Evolutionary conservation across 2,113 vertebrate genomes (phyloP).

Genomic region (Tricholaema leucomelas): DNA sequence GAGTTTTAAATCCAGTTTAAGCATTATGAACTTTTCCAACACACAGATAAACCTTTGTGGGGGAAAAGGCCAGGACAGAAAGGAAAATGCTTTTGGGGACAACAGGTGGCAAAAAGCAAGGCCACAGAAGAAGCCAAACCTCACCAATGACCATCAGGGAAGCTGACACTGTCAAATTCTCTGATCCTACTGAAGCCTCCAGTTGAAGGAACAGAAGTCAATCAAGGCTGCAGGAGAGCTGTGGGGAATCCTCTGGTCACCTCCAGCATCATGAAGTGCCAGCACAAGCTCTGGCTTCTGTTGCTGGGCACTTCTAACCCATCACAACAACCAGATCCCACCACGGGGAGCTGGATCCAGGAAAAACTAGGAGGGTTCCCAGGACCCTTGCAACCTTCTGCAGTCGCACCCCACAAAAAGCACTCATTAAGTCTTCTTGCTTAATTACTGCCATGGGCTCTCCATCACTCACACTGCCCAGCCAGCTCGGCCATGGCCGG

Average conservation of each 20-base stretch:
- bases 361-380: background rate
- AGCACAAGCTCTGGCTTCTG: accelerated
- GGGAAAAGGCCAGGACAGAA: background rate
- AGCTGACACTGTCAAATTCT: accelerated
- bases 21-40: background rate
- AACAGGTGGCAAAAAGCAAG: background rate
- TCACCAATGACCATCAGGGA: background rate
- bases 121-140: background rate
- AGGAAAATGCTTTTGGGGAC: background rate
- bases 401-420: background rate
- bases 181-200: background rate
- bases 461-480: background rate
- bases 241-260: background rate
- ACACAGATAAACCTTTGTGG: background rate
- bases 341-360: accelerated
- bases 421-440: background rate
- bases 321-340: background rate
- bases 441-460: background rate
- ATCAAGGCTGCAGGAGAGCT: background rate
- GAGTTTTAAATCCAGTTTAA: background rate
- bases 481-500: accelerated
- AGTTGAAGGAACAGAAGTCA: background rate
- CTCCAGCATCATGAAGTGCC: background rate
- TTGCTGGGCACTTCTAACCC: accelerated
- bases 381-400: background rate